Evolutionary conservation across 2,113 vertebrate species (phyloP), one percentile per base, ranked within the genome.

Genomic region (Chroicocephalus ridibundus): DNA sequence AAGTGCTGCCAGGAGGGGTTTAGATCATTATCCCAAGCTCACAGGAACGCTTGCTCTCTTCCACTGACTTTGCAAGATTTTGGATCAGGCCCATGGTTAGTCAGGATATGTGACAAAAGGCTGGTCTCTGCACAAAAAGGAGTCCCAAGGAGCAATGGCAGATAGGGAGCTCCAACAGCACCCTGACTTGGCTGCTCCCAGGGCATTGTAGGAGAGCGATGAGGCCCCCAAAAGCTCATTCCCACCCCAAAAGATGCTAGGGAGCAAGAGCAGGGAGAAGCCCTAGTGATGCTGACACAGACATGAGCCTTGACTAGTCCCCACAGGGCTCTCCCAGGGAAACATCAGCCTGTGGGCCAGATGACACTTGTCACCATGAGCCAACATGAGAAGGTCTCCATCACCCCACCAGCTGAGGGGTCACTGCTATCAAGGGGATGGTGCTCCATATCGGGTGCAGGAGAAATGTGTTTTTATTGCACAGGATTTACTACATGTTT

Each of bases 151-250:
- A 58, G 8, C 32, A 74, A 25, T 5, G 13, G 9, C 11, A 71
- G 42, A 29, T 11, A 66, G 15, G 13, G 2, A 82, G 1, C 3
- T 24, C 29, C 36, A 40, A 8, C 29, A 86, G 46, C 14, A 70
- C 16, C 7, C 11, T 47, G 24, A 61, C 6, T 66, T 0, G 2
- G 3, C 10, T 82, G 17, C 34, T 77, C 21, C 18, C 27, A 44
- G 3, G 11, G 13, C 25, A 51, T 10, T 24, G 6, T 20, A 36
- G 15, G 29, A n/a, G 36, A 22, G 13, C 0, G 0, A 17, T 1
- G 1, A 32, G 8, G 6, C 19, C 20, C 19, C 1, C 11, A 38
- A 25, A 61, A 3, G 7, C 12, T 72, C n/a, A n/a, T 49, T 65
- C 7, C 5, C 17, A 55, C 12, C 2, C 3, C 9, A 49, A 38